Evolutionary conservation across 2,113 vertebrate species (phyloP).

Genomic region (Thermophis baileyi): DNA sequence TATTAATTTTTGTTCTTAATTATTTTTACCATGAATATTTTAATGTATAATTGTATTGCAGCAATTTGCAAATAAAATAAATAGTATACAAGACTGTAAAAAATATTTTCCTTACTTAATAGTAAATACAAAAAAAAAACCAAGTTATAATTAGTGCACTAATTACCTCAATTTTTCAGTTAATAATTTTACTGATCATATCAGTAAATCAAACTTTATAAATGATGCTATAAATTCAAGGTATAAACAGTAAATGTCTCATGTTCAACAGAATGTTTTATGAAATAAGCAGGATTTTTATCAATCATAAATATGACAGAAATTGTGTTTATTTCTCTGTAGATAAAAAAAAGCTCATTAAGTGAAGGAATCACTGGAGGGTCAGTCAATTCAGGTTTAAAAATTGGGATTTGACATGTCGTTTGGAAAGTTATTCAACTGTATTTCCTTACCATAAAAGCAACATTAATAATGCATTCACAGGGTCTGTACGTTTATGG

Average conservation of each 20-base stretch:
- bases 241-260: neutral
- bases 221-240: neutral
- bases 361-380: neutral
- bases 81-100: neutral
- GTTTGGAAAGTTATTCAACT: neutral
- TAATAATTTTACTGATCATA: neutral
- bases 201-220: neutral
- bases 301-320: neutral
- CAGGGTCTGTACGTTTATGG: neutral
- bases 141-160: neutral
- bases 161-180: neutral
- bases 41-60: neutral
- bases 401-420: neutral
- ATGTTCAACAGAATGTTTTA: neutral
- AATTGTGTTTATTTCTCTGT: slow-evolving; percentile 1
- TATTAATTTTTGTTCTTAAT: neutral
- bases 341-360: neutral
- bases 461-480: neutral
- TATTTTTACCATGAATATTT: neutral
- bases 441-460: neutral
- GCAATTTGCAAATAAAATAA: neutral
- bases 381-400: neutral
- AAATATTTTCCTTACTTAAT: neutral
- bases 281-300: neutral
- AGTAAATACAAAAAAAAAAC: neutral